phyloP scores from a whole-genome alignment of 2,888 invertebrate genomes.

The Eupeodes latifasciatus region DNA sequence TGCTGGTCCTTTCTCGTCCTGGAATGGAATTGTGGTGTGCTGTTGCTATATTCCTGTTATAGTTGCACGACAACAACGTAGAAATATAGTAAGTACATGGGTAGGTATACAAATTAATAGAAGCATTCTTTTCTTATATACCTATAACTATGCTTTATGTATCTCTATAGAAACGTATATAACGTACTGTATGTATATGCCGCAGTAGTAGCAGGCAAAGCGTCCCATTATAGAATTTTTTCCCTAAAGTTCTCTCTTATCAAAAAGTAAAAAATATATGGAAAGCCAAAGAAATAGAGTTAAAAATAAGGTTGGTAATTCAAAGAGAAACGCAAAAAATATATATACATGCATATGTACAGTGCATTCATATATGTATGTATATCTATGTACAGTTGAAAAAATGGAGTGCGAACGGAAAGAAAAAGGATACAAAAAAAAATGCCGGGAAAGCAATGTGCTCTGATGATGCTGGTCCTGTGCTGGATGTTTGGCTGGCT shows the following conservation, averaged over 20 bases:
- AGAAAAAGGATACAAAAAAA: conserved; percentile 49
- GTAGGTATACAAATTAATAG: conserved; percentile 38
- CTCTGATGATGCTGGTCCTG: neutral
- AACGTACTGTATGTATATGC: conserved; percentile 1
- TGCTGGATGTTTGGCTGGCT: neutral
- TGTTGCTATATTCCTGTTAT: neutral
- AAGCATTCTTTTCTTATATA: conserved; percentile 35
- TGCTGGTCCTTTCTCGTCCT: conserved; percentile 16
- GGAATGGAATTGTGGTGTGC: neutral
- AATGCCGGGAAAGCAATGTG: conserved; percentile 20
- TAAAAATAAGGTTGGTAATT: conserved; percentile 44
- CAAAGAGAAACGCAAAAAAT: neutral
- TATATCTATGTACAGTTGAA: neutral
- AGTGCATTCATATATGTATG: neutral
- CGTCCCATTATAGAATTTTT: conserved; percentile 55
- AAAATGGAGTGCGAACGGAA: conserved; percentile 64
- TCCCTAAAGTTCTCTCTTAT: conserved; percentile 55
- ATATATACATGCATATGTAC: neutral
- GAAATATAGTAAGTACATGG: conserved; percentile 16
- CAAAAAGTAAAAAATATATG: conserved; percentile 50
- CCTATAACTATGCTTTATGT: neutral
- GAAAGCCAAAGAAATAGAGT: conserved; percentile 63
- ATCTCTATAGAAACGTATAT: neutral
- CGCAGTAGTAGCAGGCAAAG: neutral
- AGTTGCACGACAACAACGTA: conserved; percentile 22